Evolutionary conservation across 1,140 invertebrate genomes (phyloP).

Genomic region (Drosophila suzukii): DNA sequence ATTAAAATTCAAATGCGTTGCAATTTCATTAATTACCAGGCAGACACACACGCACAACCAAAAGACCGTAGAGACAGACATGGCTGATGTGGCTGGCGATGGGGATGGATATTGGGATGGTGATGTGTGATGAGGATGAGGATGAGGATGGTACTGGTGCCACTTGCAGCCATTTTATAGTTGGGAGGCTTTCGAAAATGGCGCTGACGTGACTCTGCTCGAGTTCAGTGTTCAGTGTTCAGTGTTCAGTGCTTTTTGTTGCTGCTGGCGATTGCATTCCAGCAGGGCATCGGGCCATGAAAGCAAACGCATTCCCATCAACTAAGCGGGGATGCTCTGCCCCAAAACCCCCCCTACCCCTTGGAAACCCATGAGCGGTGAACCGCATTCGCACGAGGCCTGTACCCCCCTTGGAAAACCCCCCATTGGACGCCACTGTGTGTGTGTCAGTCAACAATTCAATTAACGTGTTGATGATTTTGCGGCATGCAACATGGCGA

Average conservation of each 20-base stretch:
- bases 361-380: constrained; percentile 45
- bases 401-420: not conserved
- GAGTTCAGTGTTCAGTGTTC: constrained; percentile 7
- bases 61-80: constrained; percentile 16
- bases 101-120: not conserved
- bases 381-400: constrained; percentile 72
- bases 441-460: constrained; percentile 83
- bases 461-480: constrained; percentile 84
- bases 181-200: constrained; percentile 74
- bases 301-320: constrained; percentile 78
- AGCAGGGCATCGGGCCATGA: constrained; percentile 70
- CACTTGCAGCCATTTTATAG: constrained; percentile 75
- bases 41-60: constrained; percentile 12
- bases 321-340: constrained; percentile 39
- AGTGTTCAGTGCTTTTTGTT: not conserved
- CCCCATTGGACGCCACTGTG: not conserved
- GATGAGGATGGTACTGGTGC: constrained; percentile 30
- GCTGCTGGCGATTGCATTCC: constrained; percentile 73
- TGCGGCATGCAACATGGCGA: constrained; percentile 77
- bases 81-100: constrained; percentile 3
- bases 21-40: constrained; percentile 83
- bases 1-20: constrained; percentile 83
- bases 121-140: constrained; percentile 1
- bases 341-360: too few relatives aligned
- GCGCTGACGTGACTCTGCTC: constrained; percentile 67